Base-by-base conservation (phyloP, 2,113 vertebrate genomes). In the Glareola pratincola region DNA sequence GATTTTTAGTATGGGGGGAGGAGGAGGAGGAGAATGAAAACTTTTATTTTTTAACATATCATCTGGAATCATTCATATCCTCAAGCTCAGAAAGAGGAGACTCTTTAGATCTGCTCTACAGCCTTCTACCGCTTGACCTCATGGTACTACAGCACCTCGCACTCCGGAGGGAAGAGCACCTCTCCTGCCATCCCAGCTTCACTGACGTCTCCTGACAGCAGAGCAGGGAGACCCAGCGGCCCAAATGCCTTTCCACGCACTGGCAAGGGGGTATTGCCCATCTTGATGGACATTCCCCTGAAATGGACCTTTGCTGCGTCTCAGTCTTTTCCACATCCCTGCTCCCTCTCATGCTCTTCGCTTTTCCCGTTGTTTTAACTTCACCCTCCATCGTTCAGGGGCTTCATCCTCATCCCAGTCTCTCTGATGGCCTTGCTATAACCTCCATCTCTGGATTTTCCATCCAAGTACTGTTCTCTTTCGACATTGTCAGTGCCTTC, bases 91-190 rank as follows among this genome's bases (percentile, higher is more conserved):
- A 37, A 8, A 54, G 32, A 92, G 24, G 6, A 67, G 16, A 63
- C 43, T 66, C 24, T 91, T 77, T 59, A 69, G 18, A 64, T 68
- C 37, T 19, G 48, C 84, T 81, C 51, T 73, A 89, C 51, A 72
- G 47, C 51, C 11, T 85, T 75, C 60, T 81, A 8, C 64, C 3
- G 3, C 87, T 72, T 85, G 68, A 82, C 30, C 64, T 68, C 48
- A 22, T 0, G 1, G 43, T 12, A 7, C 34, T 48, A 20, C 68
- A 59, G 3, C 0, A 2, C n/a, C 2, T 1, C 3, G 10, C 71
- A 23, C 21, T 51, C 30, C 57, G 77, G 26, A 74, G 64, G 23
- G 43, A 43, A 85, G 30, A 78, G 69, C 37, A 67, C 24, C 48
- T 68, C 36, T 79, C 43, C 78, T 68, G 74, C 53, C 50, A 24